Conservation (phyloP, 2,113 vertebrate species). For the Tachysurus fulvidraco region DNA sequence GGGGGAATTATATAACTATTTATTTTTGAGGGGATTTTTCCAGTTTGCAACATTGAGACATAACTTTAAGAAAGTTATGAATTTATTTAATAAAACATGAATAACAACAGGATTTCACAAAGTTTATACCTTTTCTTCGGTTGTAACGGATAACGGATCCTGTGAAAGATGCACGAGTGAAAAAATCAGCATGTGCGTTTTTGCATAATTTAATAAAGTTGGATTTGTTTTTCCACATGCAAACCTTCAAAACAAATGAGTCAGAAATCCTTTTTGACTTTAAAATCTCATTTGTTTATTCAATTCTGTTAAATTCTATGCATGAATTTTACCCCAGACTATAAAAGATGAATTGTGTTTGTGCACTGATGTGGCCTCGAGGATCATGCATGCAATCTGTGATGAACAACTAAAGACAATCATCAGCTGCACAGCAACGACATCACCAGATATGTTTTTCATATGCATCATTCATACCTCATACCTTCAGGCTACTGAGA, state of each 20-base stretch:
- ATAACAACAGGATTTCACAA: not conserved
- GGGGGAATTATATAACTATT: too few relatives aligned
- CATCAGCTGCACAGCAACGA: not conserved
- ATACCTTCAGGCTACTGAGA: not conserved
- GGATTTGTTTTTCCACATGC: not conserved
- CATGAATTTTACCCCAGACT: not conserved
- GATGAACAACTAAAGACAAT: not conserved
- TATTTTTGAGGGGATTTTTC: too few relatives aligned
- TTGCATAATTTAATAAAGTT: not conserved
- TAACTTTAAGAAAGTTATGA: not conserved
- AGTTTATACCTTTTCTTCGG: not conserved
- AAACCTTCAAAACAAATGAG: not conserved
- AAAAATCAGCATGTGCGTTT: not conserved
- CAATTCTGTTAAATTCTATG: slow-evolving; percentile 6
- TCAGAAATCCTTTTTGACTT: not conserved
- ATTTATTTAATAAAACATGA: not conserved
- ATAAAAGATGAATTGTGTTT: not conserved
- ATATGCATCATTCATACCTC: not conserved
- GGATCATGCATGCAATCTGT: not conserved
- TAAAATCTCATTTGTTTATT: not conserved
- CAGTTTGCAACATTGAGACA: not conserved
- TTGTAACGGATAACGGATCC: not conserved
- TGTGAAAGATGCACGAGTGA: not conserved
- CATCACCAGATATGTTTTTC: not conserved
- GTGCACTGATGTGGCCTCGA: not conserved